Evolutionary conservation across 1,140 invertebrate genomes (phyloP).

Genomic region (Caenorhabditis remanei): DNA sequence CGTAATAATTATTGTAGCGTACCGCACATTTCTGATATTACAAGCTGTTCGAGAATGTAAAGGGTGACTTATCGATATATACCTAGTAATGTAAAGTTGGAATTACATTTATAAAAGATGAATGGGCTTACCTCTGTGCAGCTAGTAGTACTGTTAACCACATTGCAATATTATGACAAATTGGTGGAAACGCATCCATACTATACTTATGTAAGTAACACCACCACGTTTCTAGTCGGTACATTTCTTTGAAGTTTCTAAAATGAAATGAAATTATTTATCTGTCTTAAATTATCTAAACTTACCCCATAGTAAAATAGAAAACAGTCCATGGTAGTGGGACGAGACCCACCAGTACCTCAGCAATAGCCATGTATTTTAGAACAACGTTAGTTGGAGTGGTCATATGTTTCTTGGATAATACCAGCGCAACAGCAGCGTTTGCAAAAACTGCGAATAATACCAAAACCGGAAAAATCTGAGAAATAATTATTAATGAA

Average conservation of each 20-base stretch:
- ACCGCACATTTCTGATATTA: constrained; percentile 72
- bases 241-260: constrained; percentile 70
- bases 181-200: constrained; percentile 75
- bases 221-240: constrained; percentile 75
- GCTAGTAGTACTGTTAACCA: constrained; percentile 77
- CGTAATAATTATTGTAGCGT: constrained; percentile 74
- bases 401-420: constrained; percentile 76
- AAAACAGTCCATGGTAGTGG: constrained; percentile 77
- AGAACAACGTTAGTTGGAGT: constrained; percentile 77
- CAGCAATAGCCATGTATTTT: constrained; percentile 77
- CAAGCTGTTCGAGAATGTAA: constrained; percentile 73
- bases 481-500: no score
- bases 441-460: constrained; percentile 74
- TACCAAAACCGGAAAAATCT: constrained; percentile 75
- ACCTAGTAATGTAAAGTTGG: constrained; percentile 61
- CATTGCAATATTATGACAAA: constrained; percentile 74
- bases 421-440: constrained; percentile 74
- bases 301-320: constrained; percentile 73
- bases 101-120: neutral
- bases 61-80: constrained; percentile 76
- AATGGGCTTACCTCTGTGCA: constrained; percentile 70
- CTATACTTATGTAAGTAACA: constrained; percentile 76
- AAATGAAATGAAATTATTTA: neutral
- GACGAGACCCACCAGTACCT: constrained; percentile 74
- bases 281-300: neutral